Conservation (phyloP, 2,797 vertebrate species). For the Kryptolebias ocellatus region DNA sequence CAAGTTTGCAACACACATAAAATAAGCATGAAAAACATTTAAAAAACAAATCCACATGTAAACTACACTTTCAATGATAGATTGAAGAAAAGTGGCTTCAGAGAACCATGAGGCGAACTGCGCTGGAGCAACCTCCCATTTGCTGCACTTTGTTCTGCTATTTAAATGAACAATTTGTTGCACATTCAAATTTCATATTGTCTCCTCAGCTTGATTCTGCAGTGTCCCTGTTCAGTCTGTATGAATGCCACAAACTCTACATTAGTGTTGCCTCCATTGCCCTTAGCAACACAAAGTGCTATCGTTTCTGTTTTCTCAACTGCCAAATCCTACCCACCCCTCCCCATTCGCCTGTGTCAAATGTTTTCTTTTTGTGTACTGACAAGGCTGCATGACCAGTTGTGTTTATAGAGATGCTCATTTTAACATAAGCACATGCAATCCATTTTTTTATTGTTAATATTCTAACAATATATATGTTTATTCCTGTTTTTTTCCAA, state of each 20-base stretch:
- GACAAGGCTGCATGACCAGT: constrained; percentile 37
- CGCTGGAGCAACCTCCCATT: background rate
- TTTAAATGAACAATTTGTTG: constrained; percentile 14
- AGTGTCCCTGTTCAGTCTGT: constrained; percentile 61
- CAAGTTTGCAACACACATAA: too few species aligned
- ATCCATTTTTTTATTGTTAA: background rate
- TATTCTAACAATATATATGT: background rate
- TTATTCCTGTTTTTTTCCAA: background rate
- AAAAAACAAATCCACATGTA: background rate
- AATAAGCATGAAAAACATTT: too few species aligned
- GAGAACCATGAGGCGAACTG: background rate
- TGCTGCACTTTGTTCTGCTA: background rate
- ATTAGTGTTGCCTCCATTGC: constrained; percentile 47
- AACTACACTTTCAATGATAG: background rate
- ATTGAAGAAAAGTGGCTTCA: background rate
- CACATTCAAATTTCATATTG: constrained; percentile 37
- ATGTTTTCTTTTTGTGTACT: constrained; percentile 68
- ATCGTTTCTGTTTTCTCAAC: constrained; percentile 62
- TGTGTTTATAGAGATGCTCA: constrained; percentile 11
- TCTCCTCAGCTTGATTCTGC: constrained; percentile 58
- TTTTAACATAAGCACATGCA: constrained; percentile 18
- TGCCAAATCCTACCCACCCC: constrained; percentile 72
- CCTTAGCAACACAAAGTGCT: constrained; percentile 69
- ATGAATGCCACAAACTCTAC: constrained; percentile 64
- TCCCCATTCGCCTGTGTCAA: constrained; percentile 63